Base-by-base conservation (phyloP, 2,113 vertebrate genomes). In the Rhinopomastus cyanomelas region DNA sequence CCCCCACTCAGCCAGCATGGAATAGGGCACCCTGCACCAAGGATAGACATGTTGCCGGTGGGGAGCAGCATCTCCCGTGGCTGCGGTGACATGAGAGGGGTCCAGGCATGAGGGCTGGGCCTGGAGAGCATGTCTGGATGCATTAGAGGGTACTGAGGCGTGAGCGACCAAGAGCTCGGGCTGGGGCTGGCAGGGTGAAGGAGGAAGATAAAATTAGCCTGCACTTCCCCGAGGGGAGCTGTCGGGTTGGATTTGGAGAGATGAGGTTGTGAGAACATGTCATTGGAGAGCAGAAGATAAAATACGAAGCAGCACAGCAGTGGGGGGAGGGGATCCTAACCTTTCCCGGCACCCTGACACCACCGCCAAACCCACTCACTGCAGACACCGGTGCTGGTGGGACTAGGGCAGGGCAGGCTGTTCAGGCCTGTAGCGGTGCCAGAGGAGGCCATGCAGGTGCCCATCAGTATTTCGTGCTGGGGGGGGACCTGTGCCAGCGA, bases 211-310 rank as follows among this genome's bases (percentile, higher is more conserved):
- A 96, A 94, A 93, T 96, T 96, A 96, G 94, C 92, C 67, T 2
- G 16, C 61, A 86, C 86, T 91, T 91, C 94, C 96, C 95, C 48
- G 90, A 81, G 87, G 93, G 93, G 87, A 94, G 88, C 95, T 96
- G 96, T 96, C 96, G 75, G 83, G 77, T 94, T 69, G 89, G 75
- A 93, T 96, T 95, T 91, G 90, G 80, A 95, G 89, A 85, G 78
- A 87, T 26, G 81, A 90, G 88, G 81, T 81, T 92, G 92, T 82
- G 93, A 82, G 88, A 94, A 95, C 49, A 10, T 60, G 29, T 95
- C 95, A 90, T 91, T 66, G 26, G 91, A 85, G 91, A 94, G 89
- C 89, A 78, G 81, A 85, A 78, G 81, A 91, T 62, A 85, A 86
- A 87, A 95, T 44, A 83, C 30, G 78, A 91, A 89, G 78, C 17